Percentiles rank a stretch among this genome's conserved stretches.
These are phyloP conservation scores for Drosophila pectinifera DNA, from an alignment of 1,140 invertebrate species.

Conservation along the genomic window DNA sequence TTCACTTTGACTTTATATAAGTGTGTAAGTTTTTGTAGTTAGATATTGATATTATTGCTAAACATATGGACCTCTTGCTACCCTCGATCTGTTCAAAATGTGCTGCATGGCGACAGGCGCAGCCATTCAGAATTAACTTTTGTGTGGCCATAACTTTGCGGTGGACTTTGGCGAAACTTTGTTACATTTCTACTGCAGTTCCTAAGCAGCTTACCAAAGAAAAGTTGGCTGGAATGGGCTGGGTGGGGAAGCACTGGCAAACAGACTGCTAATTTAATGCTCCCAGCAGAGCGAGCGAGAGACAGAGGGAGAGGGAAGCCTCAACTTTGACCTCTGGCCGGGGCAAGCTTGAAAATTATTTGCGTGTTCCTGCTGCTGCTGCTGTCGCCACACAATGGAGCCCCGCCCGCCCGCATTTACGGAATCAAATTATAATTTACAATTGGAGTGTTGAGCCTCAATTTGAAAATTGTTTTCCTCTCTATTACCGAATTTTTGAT, in stretches of 20 bases:
- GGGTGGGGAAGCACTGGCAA: constrained; percentile 1
- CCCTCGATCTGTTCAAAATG: constrained; percentile 30
- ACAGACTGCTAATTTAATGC: constrained; percentile 59
- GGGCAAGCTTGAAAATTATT: constrained; percentile 44
- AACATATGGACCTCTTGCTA: constrained; percentile 9
- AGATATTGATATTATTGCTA: neutral
- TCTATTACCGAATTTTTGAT: constrained; percentile 8
- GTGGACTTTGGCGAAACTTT: constrained; percentile 66
- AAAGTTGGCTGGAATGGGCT: constrained; percentile 25
- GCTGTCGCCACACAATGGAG: constrained; percentile 44
- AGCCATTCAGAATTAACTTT: constrained; percentile 59
- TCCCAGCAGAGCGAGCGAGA: neutral
- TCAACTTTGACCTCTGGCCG: constrained; percentile 47
- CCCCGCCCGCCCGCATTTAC: constrained; percentile 31
- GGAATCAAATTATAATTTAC: constrained; percentile 66
- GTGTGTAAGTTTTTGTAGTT: too few species aligned
- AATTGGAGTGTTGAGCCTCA: constrained; percentile 42
- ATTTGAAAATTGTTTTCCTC: constrained; percentile 55
- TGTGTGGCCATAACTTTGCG: constrained; percentile 61
- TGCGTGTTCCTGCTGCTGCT: constrained; percentile 46
- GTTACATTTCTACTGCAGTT: constrained; percentile 59
- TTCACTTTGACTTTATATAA: neutral
- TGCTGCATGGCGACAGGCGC: constrained; percentile 54
- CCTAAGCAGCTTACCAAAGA: constrained; percentile 53
- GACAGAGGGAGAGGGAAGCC: neutral